Percentiles rank a stretch among this genome's conserved stretches.
These are phyloP conservation scores for Dicyrtoma fusca DNA, from an alignment of 2,888 invertebrate species.

Conservation along the genomic window DNA sequence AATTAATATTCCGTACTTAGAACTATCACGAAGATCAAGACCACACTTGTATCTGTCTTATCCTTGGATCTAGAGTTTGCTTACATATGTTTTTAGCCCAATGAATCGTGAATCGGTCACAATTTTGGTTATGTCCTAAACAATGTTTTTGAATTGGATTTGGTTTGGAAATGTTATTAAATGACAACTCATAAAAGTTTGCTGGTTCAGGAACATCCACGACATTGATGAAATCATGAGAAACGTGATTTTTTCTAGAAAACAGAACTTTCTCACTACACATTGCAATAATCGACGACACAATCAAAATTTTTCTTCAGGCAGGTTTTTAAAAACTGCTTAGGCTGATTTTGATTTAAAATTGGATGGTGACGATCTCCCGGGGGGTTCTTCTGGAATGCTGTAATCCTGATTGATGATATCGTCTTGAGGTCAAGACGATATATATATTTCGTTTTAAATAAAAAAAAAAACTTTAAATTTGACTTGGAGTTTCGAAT, in stretches of 20 bases:
- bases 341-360: too few species aligned
- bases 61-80: slow-evolving; percentile 25
- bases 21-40: slow-evolving; percentile 21
- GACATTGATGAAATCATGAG: slow-evolving; percentile 4
- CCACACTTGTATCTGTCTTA: slow-evolving; percentile 18
- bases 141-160: slow-evolving; percentile 13
- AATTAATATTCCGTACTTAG: too few species aligned
- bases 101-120: background rate
- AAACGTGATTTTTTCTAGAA: slow-evolving; percentile 20
- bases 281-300: slow-evolving; percentile 14
- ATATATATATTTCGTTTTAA: too few species aligned
- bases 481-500: too few species aligned
- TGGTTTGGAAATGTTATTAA: slow-evolving; percentile 5
- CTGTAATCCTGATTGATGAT: too few species aligned
- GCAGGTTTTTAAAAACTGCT: too few species aligned
- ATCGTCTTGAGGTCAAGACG: too few species aligned
- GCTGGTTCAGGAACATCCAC: background rate
- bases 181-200: slow-evolving; percentile 15
- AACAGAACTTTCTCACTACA: slow-evolving; percentile 21
- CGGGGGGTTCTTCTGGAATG: too few species aligned
- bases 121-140: slow-evolving; percentile 9
- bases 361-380: too few species aligned
- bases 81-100: slow-evolving; percentile 28
- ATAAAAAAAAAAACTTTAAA: too few species aligned
- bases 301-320: too few species aligned